Evolutionary conservation across 2,797 vertebrate species (phyloP), one percentile per base, ranked within the genome.

Genomic region (Enteromius radiatus): DNA sequence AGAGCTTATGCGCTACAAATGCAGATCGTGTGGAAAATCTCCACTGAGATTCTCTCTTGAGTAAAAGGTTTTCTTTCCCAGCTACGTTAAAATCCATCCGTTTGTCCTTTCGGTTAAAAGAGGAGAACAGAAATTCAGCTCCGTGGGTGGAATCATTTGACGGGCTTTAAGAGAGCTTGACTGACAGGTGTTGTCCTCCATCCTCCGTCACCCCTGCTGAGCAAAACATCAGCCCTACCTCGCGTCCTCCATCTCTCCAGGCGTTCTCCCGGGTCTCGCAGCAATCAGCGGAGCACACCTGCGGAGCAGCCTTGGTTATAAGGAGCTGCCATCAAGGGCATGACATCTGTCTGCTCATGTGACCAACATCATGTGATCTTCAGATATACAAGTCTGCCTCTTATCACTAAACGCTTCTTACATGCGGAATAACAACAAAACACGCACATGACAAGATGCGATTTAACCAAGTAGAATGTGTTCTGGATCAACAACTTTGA

Each of bases 171-270:
- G 54, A 80, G 68, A 49, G 8, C 56, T 80, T 80, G 78, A 73
- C 5, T 73, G 78, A 71, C 68, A 80, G 28, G 19, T 23, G 54
- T 63, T 71, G 54, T 80, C 68, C 78, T 73, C 41, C 68, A 71
- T 36, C 54, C 41, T 73, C 12, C 15, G 1, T 28, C 28, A 61
- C 28, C 78, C 67, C 54, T 45, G 78, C 78, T 73, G 78, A 10
- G 68, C 68, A 61, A 71, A 28, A 80, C 78, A 61, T 63, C 67
- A 71, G 36, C 65, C 67, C 54, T 79, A 56, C 69, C 65, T 71
- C 38, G 63, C 54, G 21, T 43, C 56, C 41, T 63, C 41, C 68
- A 80, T 80, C 78, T 61, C 52, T 61, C 52, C 52, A 80, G 36
- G 36, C 14, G 5, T 71, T 23, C 21, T 61, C 26, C 26, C 21